phyloP scores from a whole-genome alignment of 1,140 invertebrate genomes.

The Hetaerina americana region DNA sequence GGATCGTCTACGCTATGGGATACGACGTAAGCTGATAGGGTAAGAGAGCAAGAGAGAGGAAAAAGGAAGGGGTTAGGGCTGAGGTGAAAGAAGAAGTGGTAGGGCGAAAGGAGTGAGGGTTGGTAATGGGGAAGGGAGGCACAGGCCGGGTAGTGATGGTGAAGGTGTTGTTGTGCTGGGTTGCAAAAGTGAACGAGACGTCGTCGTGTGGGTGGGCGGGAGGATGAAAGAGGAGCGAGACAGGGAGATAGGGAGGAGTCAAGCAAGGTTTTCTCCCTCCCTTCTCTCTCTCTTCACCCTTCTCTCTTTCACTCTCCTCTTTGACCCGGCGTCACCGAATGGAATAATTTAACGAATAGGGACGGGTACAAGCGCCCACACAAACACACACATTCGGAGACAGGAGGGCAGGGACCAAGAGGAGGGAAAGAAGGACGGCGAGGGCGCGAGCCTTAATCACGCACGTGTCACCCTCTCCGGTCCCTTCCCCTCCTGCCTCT shows the following conservation, averaged over 20 bases:
- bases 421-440: background rate
- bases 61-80: too few relatives aligned
- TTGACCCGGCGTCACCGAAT: background rate
- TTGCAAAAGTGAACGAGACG: background rate
- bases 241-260: background rate
- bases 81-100: too few relatives aligned
- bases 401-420: too few relatives aligned
- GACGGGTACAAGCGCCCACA: background rate
- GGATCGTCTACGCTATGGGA: too few relatives aligned
- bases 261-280: background rate
- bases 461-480: background rate
- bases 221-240: too few relatives aligned
- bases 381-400: too few relatives aligned
- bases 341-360: background rate
- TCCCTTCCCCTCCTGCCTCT: background rate
- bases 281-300: background rate
- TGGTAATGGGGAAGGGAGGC: background rate
- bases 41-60: too few relatives aligned
- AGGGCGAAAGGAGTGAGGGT: too few relatives aligned
- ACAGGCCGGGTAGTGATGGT: too few relatives aligned
- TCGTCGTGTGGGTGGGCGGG: too few relatives aligned
- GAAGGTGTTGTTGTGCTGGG: background rate
- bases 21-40: too few relatives aligned
- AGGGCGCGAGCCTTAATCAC: background rate
- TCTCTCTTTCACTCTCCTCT: background rate